Evolutionary conservation across 1,140 invertebrate genomes (phyloP).

Genomic region (Sycophaga agraensis): DNA sequence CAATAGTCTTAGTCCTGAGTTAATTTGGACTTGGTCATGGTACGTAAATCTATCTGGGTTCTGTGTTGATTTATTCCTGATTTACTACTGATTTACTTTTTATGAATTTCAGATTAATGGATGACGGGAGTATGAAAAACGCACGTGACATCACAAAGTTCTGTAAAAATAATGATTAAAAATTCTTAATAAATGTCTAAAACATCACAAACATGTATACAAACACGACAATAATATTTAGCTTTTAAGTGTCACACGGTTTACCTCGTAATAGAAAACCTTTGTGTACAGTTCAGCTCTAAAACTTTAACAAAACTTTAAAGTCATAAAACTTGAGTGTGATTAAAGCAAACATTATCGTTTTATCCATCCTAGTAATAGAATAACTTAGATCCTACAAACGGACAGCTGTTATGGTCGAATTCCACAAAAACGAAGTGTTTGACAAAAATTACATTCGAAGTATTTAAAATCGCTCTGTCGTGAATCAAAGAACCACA

Average conservation of each 20-base stretch:
- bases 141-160: not conserved
- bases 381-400: not conserved
- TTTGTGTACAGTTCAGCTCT: not conserved
- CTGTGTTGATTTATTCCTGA: not conserved
- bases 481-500: not conserved
- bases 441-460: not conserved
- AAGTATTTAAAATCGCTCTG: not conserved
- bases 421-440: not conserved
- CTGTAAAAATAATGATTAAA: constrained; percentile 2
- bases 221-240: constrained; percentile 12
- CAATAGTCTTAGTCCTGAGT: not conserved
- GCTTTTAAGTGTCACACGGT: not conserved
- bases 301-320: constrained; percentile 4
- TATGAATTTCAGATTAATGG: not conserved
- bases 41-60: not conserved
- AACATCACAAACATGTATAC: constrained; percentile 14
- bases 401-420: not conserved
- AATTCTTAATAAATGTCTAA: constrained; percentile 4
- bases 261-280: constrained; percentile 1
- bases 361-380: not conserved
- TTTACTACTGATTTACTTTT: not conserved
- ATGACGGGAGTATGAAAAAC: not conserved
- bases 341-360: not conserved
- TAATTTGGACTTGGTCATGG: constrained; percentile 6
- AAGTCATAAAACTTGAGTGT: constrained; percentile 2